phyloP scores from a whole-genome alignment of 2,888 invertebrate species.

The Furcula furcula region DNA sequence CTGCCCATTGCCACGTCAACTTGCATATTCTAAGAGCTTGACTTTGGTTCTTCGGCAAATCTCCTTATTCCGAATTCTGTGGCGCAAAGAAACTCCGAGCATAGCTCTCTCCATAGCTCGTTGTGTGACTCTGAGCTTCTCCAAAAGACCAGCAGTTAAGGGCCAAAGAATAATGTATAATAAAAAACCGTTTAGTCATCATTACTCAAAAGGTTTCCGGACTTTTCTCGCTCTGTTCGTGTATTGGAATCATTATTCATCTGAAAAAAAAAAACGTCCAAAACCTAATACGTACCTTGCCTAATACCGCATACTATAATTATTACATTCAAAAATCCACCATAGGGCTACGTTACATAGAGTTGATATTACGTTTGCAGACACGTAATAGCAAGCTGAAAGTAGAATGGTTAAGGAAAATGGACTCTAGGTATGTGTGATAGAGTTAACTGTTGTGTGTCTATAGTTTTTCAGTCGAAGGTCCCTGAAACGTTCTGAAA shows the following conservation, averaged over 20 bases:
- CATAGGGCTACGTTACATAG: fast-evolving
- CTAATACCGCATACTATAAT: constrained; percentile 20
- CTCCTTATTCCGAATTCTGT: too few species aligned
- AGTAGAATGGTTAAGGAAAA: not conserved
- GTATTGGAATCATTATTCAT: not conserved
- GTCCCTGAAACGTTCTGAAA: constrained; percentile 14
- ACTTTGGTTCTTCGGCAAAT: too few species aligned
- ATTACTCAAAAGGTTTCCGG: not conserved
- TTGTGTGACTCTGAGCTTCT: too few species aligned
- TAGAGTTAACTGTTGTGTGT: constrained; percentile 7
- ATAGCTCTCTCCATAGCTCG: too few species aligned
- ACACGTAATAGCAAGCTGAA: not conserved
- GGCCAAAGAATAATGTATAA: too few species aligned
- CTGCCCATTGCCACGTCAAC: too few species aligned
- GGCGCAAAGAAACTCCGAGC: too few species aligned
- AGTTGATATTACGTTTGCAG: constrained; percentile 9
- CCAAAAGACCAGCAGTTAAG: too few species aligned
- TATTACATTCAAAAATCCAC: constrained; percentile 6
- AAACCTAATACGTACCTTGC: constrained; percentile 9
- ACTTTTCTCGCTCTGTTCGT: not conserved
- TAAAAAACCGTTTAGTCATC: not conserved
- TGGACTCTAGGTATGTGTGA: not conserved
- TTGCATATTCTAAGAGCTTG: too few species aligned
- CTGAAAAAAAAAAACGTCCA: constrained; percentile 7
- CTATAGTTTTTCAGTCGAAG: constrained; percentile 2